phyloP scores from a whole-genome alignment of 2,113 vertebrate species.

The Limanda limanda region DNA sequence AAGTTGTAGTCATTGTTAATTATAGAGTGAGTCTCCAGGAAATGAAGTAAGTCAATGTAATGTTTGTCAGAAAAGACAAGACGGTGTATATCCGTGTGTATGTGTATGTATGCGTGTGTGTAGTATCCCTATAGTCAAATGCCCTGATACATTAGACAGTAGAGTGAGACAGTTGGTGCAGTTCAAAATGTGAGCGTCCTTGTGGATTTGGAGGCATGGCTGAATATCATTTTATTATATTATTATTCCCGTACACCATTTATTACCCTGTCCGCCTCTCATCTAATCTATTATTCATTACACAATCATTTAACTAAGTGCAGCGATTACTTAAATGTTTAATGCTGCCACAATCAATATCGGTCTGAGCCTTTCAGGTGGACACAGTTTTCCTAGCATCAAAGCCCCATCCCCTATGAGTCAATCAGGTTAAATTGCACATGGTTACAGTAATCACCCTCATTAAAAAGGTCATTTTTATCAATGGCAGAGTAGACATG shows the following conservation, averaged over 20 bases:
- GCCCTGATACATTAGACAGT: constrained; percentile 53
- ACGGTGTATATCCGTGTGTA: constrained; percentile 5
- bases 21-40: too few relatives aligned
- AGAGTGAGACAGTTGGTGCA: constrained; percentile 33
- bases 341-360: constrained; percentile 78
- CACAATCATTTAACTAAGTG: constrained; percentile 80
- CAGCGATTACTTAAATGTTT: constrained; percentile 80
- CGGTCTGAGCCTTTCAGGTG: constrained; percentile 66
- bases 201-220: constrained; percentile 30
- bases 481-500: constrained; percentile 53
- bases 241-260: constrained; percentile 65
- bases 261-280: constrained; percentile 69
- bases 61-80: background rate
- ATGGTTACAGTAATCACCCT: constrained; percentile 66
- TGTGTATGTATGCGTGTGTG: constrained; percentile 15
- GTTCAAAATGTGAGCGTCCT: constrained; percentile 28
- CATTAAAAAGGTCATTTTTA: constrained; percentile 57
- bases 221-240: constrained; percentile 61
- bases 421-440: constrained; percentile 70
- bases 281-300: constrained; percentile 81
- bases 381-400: constrained; percentile 73
- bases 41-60: background rate
- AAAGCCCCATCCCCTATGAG: constrained; percentile 72
- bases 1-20: too few relatives aligned
- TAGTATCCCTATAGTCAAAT: constrained; percentile 30